Percentiles rank a stretch among this genome's conserved stretches.
These are phyloP conservation scores for Chydorus sphaericus DNA, from an alignment of 2,888 invertebrate species.

Conservation along the genomic window DNA sequence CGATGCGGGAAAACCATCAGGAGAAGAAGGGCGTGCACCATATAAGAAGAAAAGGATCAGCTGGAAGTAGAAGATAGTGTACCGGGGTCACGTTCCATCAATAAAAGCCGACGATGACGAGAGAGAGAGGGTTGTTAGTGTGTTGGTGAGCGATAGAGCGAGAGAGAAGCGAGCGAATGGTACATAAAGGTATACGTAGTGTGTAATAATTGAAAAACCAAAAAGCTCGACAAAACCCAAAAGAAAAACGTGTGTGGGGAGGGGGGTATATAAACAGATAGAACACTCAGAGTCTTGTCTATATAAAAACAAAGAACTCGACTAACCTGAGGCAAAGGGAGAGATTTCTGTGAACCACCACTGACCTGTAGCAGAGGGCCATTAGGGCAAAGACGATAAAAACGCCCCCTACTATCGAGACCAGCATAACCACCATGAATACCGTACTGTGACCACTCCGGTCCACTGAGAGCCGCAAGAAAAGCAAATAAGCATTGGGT, in stretches of 20 bases:
- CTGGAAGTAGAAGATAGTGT: too few species aligned
- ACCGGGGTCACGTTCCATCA: too few species aligned
- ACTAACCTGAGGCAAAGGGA: constrained; percentile 97
- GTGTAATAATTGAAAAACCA: constrained; percentile 8
- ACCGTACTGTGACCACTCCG: constrained; percentile 95
- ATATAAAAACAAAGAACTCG: constrained; percentile 29
- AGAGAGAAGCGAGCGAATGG: neutral
- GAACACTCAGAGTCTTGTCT: neutral
- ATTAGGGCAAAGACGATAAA: constrained; percentile 96
- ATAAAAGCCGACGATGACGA: too few species aligned
- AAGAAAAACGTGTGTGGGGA: too few species aligned
- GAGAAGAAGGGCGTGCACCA: neutral
- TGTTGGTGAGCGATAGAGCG: neutral
- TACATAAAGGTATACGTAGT: neutral
- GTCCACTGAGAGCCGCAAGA: constrained; percentile 54
- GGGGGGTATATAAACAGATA: neutral
- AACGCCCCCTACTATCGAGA: constrained; percentile 98
- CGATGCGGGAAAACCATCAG: neutral
- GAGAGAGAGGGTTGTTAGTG: neutral
- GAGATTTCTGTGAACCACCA: constrained; percentile 97
- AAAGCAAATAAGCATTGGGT: neutral
- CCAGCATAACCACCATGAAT: constrained; percentile 93
- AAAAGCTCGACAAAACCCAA: neutral
- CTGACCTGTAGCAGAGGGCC: constrained; percentile 99
- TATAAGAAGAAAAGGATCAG: neutral